phyloP scores from a whole-genome alignment of 2,888 invertebrate genomes.

The Acrobasis suavella region DNA sequence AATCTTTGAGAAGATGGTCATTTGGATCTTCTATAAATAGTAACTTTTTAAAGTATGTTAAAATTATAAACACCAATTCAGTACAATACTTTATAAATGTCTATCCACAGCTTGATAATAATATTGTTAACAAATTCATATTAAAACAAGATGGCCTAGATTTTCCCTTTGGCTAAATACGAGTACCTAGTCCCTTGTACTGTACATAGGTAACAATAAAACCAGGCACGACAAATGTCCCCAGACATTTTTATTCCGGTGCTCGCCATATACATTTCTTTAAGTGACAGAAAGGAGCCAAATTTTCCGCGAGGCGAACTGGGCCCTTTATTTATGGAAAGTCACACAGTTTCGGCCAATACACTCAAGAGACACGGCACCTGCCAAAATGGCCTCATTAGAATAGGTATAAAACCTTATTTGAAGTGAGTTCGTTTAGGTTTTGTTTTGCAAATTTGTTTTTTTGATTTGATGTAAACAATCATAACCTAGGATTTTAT shows the following conservation, averaged over 20 bases:
- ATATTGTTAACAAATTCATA: background rate
- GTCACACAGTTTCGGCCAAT: background rate
- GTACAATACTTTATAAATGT: background rate
- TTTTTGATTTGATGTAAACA: too few species aligned
- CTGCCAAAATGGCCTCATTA: too few species aligned
- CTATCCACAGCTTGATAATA: background rate
- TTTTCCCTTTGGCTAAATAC: background rate
- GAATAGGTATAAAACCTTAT: too few species aligned
- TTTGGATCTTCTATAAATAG: too few species aligned
- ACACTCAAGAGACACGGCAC: background rate
- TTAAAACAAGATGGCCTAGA: background rate
- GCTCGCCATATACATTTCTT: constrained; percentile 13
- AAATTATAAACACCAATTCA: background rate
- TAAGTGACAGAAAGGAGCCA: constrained; percentile 13
- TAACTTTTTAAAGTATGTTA: too few species aligned
- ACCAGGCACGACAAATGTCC: background rate
- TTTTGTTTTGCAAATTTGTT: too few species aligned
- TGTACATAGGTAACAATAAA: background rate
- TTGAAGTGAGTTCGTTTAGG: too few species aligned
- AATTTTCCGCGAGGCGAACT: constrained; percentile 12
- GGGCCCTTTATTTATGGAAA: constrained; percentile 1
- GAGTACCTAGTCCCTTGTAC: background rate
- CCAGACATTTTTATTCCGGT: constrained; percentile 9
- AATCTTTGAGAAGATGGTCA: too few species aligned
- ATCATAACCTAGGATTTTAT: too few species aligned